A percentile compares a stretch with the other conserved stretches of the same genome.
phyloP scores from a whole-genome alignment of 2,113 vertebrate genomes.

The Plecotus auritus region DNA sequence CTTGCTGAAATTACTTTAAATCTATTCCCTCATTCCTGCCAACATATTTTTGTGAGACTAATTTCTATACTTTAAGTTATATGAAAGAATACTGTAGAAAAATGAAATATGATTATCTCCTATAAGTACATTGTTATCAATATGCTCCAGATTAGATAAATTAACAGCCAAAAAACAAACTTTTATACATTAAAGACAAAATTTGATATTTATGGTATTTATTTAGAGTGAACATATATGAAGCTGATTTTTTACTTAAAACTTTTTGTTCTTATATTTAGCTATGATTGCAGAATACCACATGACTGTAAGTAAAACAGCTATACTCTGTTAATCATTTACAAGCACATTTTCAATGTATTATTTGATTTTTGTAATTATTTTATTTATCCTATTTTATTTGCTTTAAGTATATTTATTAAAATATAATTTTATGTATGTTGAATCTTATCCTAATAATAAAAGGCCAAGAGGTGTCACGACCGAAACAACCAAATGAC shows the following conservation, averaged over 20 bases:
- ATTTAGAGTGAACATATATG: not conserved
- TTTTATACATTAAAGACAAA: not conserved
- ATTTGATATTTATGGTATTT: not conserved
- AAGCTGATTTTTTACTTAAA: not conserved
- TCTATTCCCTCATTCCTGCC: not conserved
- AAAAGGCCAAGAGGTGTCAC: too few relatives aligned
- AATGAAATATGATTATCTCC: not conserved
- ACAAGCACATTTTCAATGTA: not conserved
- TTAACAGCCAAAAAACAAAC: not conserved
- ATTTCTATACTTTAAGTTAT: not conserved
- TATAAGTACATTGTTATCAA: not conserved
- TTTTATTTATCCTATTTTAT: not conserved
- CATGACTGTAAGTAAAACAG: not conserved
- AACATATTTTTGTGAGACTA: not conserved
- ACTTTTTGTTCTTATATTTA: not conserved
- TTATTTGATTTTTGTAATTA: not conserved
- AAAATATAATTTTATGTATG: not conserved
- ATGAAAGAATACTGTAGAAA: not conserved
- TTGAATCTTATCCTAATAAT: not conserved
- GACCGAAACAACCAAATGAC: too few relatives aligned
- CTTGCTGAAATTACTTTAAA: not conserved
- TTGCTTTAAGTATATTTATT: not conserved
- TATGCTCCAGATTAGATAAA: not conserved
- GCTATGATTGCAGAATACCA: not conserved
- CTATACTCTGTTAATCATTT: not conserved